Evolutionary conservation across 2,797 vertebrate species (phyloP), one percentile per base, ranked within the genome.

Genomic region (Chanos chanos): DNA sequence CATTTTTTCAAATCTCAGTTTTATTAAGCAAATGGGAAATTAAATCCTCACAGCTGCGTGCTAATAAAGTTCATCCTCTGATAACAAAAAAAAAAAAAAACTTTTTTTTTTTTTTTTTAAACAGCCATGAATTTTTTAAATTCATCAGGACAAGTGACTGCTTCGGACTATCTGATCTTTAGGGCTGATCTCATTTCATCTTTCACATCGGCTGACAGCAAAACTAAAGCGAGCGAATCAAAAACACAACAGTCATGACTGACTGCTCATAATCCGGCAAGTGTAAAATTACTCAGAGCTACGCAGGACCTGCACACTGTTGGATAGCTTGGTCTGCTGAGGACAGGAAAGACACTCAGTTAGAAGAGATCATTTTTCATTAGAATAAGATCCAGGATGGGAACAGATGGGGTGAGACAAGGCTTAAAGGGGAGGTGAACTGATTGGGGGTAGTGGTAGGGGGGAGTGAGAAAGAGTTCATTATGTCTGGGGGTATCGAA

Each of bases 181-280:
- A 68, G 39, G 47, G 40, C 24, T 60, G 71, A 75, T 82, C 58
- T 72, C 33, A 75, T 74, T 71, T 76, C 48, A 16, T 74, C 45
- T 61, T 19, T 40, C 65, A 75, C 34, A 52, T 13, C 40, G 48
- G 18, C 33, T 65, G 61, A 80, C 54, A 70, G 68, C 2, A 10
- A 40, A 6, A 62, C 57, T 69, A 72, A 84, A 83, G 76, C 2
- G n/a, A 75, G 79, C 33, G 0, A 81, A 83, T 81, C 78, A 73
- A 83, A 84, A 84, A 80, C 77, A 81, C 60, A 57, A 56, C 56
- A 18, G 24, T 50, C 40, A 5, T 77, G 81, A 82, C 61, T 72
- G 80, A 83, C 73, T 68, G 73, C 61, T 71, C 61, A 70, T 77
- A 80, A 81, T 71, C 56, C 63, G 41, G 62, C 64, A n/a, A 56